Conservation (phyloP, 2,797 vertebrate species). For the Pseudopleuronectes americanus region DNA sequence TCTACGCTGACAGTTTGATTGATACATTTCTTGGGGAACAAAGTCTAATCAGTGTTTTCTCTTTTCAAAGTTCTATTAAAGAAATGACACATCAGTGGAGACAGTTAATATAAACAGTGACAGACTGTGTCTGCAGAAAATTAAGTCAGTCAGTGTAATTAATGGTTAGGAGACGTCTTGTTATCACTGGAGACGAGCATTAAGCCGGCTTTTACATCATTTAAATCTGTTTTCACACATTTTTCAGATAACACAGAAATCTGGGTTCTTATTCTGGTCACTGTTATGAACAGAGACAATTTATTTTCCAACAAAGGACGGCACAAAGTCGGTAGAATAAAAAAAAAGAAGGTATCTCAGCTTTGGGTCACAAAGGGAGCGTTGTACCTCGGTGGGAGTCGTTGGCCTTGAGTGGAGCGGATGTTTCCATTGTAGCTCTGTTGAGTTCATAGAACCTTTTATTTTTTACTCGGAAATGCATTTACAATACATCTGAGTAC, state of each 20-base stretch:
- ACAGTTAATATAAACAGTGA: constrained; percentile 26
- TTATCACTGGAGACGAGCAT: constrained; percentile 44
- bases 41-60: constrained; percentile 19
- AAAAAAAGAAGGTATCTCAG: constrained; percentile 8
- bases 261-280: constrained; percentile 45
- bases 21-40: not conserved
- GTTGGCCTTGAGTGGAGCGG: constrained; percentile 1
- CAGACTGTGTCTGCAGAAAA: constrained; percentile 47
- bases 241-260: constrained; percentile 36
- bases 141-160: constrained; percentile 54
- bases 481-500: too few relatives aligned
- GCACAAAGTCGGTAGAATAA: not conserved
- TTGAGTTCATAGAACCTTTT: too few relatives aligned
- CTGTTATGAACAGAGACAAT: not conserved
- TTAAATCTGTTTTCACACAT: constrained; percentile 48
- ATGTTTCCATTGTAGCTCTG: constrained; percentile 35
- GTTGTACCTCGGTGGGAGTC: constrained; percentile 4
- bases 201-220: constrained; percentile 32
- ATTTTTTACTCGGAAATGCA: too few relatives aligned
- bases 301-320: constrained; percentile 21
- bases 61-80: constrained; percentile 29
- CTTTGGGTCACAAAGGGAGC: constrained; percentile 4
- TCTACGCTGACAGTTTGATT: not conserved
- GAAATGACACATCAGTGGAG: constrained; percentile 34
- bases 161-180: constrained; percentile 41